Evolutionary conservation across 2,797 vertebrate genomes (phyloP), one percentile per base, ranked within the genome.

Genomic region (Heterohyrax brucei): DNA sequence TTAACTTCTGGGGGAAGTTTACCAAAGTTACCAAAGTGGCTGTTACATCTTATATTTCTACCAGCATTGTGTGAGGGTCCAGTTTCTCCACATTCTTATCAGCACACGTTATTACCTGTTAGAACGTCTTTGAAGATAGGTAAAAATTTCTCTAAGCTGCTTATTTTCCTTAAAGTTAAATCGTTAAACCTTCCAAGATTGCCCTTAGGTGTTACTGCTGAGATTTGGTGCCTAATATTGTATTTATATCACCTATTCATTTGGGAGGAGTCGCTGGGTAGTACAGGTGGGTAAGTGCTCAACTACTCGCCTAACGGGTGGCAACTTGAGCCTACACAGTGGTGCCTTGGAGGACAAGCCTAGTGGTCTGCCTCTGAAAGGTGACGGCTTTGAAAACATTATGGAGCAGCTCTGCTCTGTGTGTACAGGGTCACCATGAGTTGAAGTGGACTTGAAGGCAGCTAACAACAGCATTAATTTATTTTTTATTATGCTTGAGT

Each of bases 111-210:
- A 59, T 78, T 87, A 77, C 73, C 33, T 73, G 24, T 68, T 64
- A 87, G 85, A 59, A 46, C 53, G n/a, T 88, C 53, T 89, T 82
- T 86, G 93, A 85, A 96, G 59, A 76, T 83, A 53, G 33, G 5
- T 70, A 56, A 72, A 19, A 39, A 87, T 39, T 86, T 82, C 62
- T 94, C 0, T 93, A 91, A 93, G 28, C 48, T 85, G 88, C 7
- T 76, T 77, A 70, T 80, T 93, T 91, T 85, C 22, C 39, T 50
- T 68, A 39, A 93, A 84, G 9, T 87, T 83, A 92, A 90, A 76
- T 48, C 53, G 64, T 94, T 68, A 89, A 84, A 56, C n/a, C 44
- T 86, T 92, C 68, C 66, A 44, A 84, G 18, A 26, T 50, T 95
- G 18, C 28, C 50, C 68, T 76, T 88, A 59, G 46, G 44, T 96